These are phyloP conservation scores for Tubulanus polymorphus DNA, from an alignment of 2,888 invertebrate species.

Conservation along the genomic window DNA sequence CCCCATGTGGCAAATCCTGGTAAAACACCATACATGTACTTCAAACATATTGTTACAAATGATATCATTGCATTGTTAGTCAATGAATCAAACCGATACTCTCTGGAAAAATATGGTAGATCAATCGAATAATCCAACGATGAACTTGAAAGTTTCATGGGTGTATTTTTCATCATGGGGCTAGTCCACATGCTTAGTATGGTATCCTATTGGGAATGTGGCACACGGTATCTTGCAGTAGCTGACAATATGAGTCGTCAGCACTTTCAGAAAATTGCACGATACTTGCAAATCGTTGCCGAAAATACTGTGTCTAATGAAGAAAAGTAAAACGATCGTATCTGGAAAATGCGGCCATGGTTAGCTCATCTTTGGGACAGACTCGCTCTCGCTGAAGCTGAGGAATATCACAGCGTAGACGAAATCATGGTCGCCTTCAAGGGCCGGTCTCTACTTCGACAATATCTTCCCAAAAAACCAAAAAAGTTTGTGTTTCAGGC, in stretches of 20 bases:
- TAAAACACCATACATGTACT: conserved; percentile 7
- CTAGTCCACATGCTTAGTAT: conserved; percentile 12
- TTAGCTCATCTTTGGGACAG: conserved; percentile 10
- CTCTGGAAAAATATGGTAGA: conserved; percentile 8
- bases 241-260: conserved; percentile 17
- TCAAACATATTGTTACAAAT: conserved; percentile 1
- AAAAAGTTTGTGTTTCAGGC: conserved; percentile 18
- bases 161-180: conserved; percentile 19
- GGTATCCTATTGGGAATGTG: conserved; percentile 15
- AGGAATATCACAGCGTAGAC: conserved; percentile 26
- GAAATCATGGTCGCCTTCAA: conserved; percentile 19
- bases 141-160: conserved; percentile 16
- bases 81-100: conserved; percentile 8
- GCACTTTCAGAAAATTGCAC: conserved; percentile 12
- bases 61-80: conserved; percentile 1
- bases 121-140: background rate
- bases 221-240: conserved; percentile 10
- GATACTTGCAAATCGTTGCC: conserved; percentile 16
- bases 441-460: conserved; percentile 12
- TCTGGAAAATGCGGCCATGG: conserved; percentile 19
- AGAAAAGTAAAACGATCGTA: conserved; percentile 4
- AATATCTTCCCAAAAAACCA: conserved; percentile 18
- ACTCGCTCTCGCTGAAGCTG: conserved; percentile 25
- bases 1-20: too few relatives aligned
- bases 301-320: conserved; percentile 5